A percentile compares a stretch with the other conserved stretches of the same genome.
Evolutionary conservation across 2,113 vertebrate species (phyloP).

Genomic region (Oncorhynchus gorbuscha): DNA sequence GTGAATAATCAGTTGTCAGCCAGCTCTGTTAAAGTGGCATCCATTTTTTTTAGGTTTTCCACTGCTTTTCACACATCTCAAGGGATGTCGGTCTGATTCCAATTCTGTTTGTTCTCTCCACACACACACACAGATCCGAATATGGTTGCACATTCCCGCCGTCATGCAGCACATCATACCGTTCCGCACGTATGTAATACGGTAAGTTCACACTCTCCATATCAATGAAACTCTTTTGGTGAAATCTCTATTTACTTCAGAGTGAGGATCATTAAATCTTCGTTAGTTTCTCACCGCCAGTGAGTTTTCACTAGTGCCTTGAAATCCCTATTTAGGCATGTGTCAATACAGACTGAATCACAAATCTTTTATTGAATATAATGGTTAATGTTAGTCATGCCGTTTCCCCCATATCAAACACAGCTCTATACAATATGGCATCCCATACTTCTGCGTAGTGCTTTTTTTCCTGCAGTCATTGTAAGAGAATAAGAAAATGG

Average conservation of each 20-base stretch:
- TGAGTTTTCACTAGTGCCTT: not conserved
- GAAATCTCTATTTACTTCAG: not conserved
- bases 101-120: slow-evolving; percentile 32
- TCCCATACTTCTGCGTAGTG: not conserved
- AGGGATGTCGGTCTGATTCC: too few species aligned
- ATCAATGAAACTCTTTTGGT: not conserved
- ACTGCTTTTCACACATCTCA: too few species aligned
- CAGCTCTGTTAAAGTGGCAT: too few species aligned
- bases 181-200: slow-evolving; percentile 97
- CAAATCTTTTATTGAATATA: too few species aligned
- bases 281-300: not conserved
- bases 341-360: too few species aligned
- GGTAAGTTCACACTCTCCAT: not conserved
- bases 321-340: not conserved
- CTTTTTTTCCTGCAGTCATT: not conserved
- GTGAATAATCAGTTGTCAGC: too few species aligned
- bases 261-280: not conserved
- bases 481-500: not conserved
- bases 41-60: too few species aligned
- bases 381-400: too few species aligned
- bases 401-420: too few species aligned
- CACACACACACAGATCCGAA: slow-evolving; percentile 86
- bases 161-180: slow-evolving; percentile 99
- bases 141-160: slow-evolving; percentile 98
- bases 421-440: not conserved